A percentile compares a stretch with the other conserved stretches of the same genome.
Conservation (phyloP, 1,140 invertebrate genomes). For the Drosophila ficusphila region DNA sequence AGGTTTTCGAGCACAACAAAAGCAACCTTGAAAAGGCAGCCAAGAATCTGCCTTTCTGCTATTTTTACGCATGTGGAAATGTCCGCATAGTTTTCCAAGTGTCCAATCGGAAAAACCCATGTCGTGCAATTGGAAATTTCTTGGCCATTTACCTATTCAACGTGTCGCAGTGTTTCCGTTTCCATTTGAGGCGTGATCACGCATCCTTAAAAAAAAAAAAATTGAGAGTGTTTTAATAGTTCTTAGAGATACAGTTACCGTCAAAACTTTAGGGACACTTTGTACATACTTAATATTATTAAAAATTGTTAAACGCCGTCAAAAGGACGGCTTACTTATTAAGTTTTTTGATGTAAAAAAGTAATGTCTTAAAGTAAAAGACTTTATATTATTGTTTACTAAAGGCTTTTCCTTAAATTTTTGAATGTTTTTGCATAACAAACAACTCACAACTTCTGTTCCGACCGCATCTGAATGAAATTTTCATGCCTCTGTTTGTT, state of each 20-base stretch:
- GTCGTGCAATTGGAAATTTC: constrained; percentile 61
- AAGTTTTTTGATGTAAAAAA: too few relatives aligned
- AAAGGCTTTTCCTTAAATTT: too few relatives aligned
- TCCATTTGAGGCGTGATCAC: constrained; percentile 52
- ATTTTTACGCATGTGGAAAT: constrained; percentile 61
- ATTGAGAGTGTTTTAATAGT: constrained; percentile 18
- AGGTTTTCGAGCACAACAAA: constrained; percentile 57
- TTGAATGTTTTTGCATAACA: too few relatives aligned
- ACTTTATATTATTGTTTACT: too few relatives aligned
- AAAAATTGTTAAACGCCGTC: too few relatives aligned
- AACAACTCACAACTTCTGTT: not conserved
- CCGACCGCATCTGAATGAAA: constrained; percentile 26
- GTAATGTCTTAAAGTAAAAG: too few relatives aligned
- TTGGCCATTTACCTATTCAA: constrained; percentile 53
- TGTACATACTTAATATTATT: too few relatives aligned
- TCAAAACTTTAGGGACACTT: not conserved
- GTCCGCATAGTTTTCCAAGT: constrained; percentile 55
- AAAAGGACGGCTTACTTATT: too few relatives aligned
- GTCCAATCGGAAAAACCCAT: constrained; percentile 61
- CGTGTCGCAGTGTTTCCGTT: constrained; percentile 30
- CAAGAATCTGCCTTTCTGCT: constrained; percentile 44
- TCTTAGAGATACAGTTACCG: constrained; percentile 2
- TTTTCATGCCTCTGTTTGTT: constrained; percentile 36
- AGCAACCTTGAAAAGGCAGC: constrained; percentile 77
- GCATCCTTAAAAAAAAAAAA: constrained; percentile 19